Evolutionary conservation across 64 coral and sea anemone species (phyloP).

Genomic region (Pocillopora damicornis): DNA sequence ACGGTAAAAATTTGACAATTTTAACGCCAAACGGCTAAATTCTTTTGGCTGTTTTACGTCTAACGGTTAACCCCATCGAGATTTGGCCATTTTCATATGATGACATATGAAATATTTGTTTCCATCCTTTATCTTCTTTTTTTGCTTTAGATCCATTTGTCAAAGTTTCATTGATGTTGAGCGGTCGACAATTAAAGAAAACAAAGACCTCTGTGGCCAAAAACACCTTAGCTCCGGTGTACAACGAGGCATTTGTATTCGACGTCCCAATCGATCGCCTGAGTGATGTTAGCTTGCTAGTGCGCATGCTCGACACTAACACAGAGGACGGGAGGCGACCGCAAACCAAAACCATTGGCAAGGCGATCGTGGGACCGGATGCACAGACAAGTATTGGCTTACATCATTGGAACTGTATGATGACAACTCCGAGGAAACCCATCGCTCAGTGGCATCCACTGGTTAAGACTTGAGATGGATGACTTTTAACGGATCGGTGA

Average conservation of each 20-base stretch:
- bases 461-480: constrained; percentile 8
- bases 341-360: constrained; percentile 53
- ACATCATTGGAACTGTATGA: constrained; percentile 98
- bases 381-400: constrained; percentile 82
- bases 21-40: too few species aligned
- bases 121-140: neutral
- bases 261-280: constrained; percentile 88
- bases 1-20: too few species aligned
- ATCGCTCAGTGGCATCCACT: constrained; percentile 96
- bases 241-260: constrained; percentile 96
- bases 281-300: constrained; percentile 85
- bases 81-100: neutral
- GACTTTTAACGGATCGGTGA: too few species aligned
- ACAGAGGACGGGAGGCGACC: constrained; percentile 17
- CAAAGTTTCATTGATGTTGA: constrained; percentile 52
- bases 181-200: constrained; percentile 57
- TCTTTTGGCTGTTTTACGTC: too few species aligned
- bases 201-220: constrained; percentile 75
- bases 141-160: constrained; percentile 29
- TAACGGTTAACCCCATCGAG: too few species aligned
- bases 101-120: neutral
- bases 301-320: constrained; percentile 59
- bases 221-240: constrained; percentile 74
- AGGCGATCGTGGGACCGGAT: constrained; percentile 77
- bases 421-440: constrained; percentile 86